A percentile compares a stretch with the other conserved stretches of the same genome.
These are phyloP conservation scores for Marasmarcha lunaedactyla DNA, from an alignment of 2,888 invertebrate genomes.

Conservation along the genomic window DNA sequence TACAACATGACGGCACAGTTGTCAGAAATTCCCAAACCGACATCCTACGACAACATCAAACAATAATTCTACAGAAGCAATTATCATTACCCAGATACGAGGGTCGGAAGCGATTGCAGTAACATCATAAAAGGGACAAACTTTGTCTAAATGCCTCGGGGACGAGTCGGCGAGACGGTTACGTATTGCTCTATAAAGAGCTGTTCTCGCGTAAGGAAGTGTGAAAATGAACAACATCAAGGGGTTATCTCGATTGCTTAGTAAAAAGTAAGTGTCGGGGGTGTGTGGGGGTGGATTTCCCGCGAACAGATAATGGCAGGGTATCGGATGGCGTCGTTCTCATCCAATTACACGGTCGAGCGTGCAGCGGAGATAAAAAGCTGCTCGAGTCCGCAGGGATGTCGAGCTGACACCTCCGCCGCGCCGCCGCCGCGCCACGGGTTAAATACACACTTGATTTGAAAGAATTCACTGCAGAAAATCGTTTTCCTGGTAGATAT, in stretches of 20 bases:
- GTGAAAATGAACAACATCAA: slow-evolving; percentile 71
- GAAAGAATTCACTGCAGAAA: too few relatives aligned
- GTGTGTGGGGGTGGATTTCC: slow-evolving; percentile 44
- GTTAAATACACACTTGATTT: slow-evolving; percentile 12
- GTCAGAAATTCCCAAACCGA: slow-evolving; percentile 39
- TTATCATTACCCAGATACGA: slow-evolving; percentile 65
- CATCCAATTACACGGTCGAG: slow-evolving; percentile 72
- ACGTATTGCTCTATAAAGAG: slow-evolving; percentile 70
- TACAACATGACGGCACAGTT: slow-evolving; percentile 40
- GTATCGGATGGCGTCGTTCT: slow-evolving; percentile 69
- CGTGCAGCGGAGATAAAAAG: slow-evolving; percentile 63
- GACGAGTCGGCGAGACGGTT: slow-evolving; percentile 64
- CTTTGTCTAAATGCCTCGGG: slow-evolving; percentile 56
- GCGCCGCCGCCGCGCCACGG: slow-evolving; percentile 58
- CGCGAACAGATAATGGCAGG: slow-evolving; percentile 70
- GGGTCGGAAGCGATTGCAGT: slow-evolving; percentile 64
- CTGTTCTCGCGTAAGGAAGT: slow-evolving; percentile 71
- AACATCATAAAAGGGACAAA: slow-evolving; percentile 66
- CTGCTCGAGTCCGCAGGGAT: slow-evolving; percentile 38
- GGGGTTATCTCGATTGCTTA: slow-evolving; percentile 71
- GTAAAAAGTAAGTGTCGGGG: slow-evolving; percentile 63
- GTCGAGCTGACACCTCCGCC: slow-evolving; percentile 26
- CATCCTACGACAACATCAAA: slow-evolving; percentile 63
- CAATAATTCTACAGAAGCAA: slow-evolving; percentile 68
- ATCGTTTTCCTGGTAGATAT: too few relatives aligned